These are phyloP conservation scores for Myrmecophaga tridactyla DNA, from an alignment of 2,113 vertebrate species.

Conservation along the genomic window DNA sequence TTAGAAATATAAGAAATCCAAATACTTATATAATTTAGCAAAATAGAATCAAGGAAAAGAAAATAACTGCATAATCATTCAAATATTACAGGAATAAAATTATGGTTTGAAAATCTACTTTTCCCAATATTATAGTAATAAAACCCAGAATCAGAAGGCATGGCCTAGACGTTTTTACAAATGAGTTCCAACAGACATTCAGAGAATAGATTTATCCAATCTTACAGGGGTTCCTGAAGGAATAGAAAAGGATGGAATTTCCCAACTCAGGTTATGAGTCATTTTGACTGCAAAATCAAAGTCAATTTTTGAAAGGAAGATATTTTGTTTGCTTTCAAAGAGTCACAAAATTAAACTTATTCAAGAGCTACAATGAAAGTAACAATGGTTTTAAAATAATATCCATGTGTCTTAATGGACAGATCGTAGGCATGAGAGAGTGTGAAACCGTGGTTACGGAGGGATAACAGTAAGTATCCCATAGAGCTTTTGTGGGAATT, in stretches of 20 bases:
- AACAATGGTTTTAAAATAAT: neutral
- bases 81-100: neutral
- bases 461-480: neutral
- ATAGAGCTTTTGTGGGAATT: neutral
- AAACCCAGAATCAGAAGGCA: neutral
- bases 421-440: neutral
- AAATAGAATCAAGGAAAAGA: neutral
- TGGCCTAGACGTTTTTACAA: neutral
- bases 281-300: neutral
- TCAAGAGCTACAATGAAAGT: neutral
- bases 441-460: neutral
- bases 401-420: neutral
- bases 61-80: neutral
- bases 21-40: neutral
- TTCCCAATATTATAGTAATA: neutral
- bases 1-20: neutral
- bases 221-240: neutral
- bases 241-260: neutral
- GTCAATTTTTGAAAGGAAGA: neutral
- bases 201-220: neutral
- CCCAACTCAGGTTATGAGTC: neutral
- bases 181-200: neutral
- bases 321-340: neutral
- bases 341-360: neutral
- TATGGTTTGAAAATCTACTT: neutral